These are phyloP conservation scores for Fregata magnificens DNA, from an alignment of 2,113 vertebrate genomes.

Conservation along the genomic window DNA sequence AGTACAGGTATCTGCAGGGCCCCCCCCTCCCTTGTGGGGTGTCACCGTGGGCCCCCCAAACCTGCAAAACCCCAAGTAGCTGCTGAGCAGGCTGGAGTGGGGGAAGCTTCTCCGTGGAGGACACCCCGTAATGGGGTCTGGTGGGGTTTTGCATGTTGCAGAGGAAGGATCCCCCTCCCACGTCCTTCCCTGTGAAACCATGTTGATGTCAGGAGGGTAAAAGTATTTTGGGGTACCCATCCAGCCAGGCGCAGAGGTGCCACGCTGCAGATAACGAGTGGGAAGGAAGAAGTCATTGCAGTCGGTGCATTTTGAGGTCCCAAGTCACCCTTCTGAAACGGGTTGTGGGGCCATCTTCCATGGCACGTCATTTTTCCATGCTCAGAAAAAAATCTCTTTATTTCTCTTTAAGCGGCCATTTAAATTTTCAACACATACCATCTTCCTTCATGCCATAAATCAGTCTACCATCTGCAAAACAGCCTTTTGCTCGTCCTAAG, in stretches of 20 bases:
- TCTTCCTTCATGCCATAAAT: neutral
- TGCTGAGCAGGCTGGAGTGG: neutral
- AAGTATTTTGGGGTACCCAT: neutral
- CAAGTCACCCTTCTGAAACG: neutral
- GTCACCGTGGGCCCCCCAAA: neutral
- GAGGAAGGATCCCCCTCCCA: neutral
- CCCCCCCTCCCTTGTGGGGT: neutral
- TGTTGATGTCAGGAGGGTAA: neutral
- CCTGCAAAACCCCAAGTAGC: neutral
- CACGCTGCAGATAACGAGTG: neutral
- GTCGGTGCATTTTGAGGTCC: neutral
- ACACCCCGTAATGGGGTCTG: neutral
- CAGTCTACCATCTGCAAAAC: neutral
- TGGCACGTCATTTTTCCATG: neutral
- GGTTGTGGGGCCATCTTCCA: neutral
- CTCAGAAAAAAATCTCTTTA: neutral
- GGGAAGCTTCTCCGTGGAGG: neutral
- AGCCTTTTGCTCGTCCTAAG: neutral
- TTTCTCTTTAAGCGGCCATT: neutral
- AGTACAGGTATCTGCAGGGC: neutral
- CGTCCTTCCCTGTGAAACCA: neutral
- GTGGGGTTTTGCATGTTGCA: neutral
- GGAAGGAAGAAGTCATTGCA: neutral
- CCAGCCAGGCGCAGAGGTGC: neutral
- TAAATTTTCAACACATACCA: neutral